These are phyloP conservation scores for Hololepta plana DNA, from an alignment of 2,888 invertebrate genomes.

Conservation along the genomic window DNA sequence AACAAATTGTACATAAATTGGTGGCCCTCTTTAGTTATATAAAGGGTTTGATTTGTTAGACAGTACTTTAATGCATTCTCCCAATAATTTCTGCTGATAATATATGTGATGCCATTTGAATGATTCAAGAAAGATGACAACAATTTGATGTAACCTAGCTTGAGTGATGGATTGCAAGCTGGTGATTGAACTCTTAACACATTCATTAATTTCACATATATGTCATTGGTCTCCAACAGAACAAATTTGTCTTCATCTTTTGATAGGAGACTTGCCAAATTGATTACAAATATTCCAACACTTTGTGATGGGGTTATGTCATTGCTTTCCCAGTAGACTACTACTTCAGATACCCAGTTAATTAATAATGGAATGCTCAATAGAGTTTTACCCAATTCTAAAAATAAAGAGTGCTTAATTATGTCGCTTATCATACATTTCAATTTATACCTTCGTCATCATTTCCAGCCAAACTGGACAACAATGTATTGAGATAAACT, in stretches of 20 bases:
- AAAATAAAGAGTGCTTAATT: constrained; percentile 6
- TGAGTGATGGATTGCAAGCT: constrained; percentile 37
- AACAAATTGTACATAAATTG: constrained; percentile 41
- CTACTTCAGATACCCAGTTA: constrained; percentile 29
- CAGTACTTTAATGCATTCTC: constrained; percentile 41
- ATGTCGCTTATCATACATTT: neutral
- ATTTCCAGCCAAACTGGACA: constrained; percentile 37
- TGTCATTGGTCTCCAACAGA: constrained; percentile 30
- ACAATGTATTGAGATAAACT: constrained; percentile 44
- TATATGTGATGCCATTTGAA: constrained; percentile 44
- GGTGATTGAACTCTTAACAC: constrained; percentile 20
- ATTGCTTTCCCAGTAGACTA: constrained; percentile 23
- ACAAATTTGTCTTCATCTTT: constrained; percentile 39
- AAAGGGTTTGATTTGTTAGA: constrained; percentile 48
- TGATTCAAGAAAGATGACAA: constrained; percentile 41
- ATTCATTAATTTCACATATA: constrained; percentile 22
- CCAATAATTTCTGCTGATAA: constrained; percentile 45
- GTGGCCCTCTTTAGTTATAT: constrained; percentile 48
- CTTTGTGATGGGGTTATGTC: constrained; percentile 24
- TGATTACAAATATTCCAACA: constrained; percentile 41
- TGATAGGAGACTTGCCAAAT: constrained; percentile 40
- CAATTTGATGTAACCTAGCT: constrained; percentile 47
- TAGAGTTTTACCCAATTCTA: constrained; percentile 22
- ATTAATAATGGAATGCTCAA: constrained; percentile 23
- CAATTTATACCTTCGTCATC: constrained; percentile 28